A percentile compares a stretch with the other conserved stretches of the same genome.
These are phyloP conservation scores for Ophonus ardosiacus DNA, from an alignment of 2,888 invertebrate genomes.

Conservation along the genomic window DNA sequence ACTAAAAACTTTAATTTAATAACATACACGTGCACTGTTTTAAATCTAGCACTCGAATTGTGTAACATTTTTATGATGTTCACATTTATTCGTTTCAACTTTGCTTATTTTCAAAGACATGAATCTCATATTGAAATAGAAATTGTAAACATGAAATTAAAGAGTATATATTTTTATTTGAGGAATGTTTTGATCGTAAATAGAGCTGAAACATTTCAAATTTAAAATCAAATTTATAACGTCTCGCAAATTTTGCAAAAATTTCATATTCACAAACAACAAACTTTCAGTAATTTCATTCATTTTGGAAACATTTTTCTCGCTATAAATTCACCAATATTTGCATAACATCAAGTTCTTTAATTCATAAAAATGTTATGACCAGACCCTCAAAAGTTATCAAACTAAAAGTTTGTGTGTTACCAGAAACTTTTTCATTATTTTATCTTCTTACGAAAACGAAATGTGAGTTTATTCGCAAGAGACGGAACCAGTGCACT, in stretches of 20 bases:
- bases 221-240: slow-evolving; percentile 40
- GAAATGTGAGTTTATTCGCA: slow-evolving; percentile 32
- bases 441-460: slow-evolving; percentile 53
- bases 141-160: not conserved
- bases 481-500: slow-evolving; percentile 29
- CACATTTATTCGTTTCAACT: not conserved
- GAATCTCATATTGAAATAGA: not conserved
- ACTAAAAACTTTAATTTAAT: not conserved
- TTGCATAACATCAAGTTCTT: slow-evolving; percentile 54
- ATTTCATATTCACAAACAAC: slow-evolving; percentile 46
- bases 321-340: slow-evolving; percentile 51
- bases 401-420: slow-evolving; percentile 49
- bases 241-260: slow-evolving; percentile 41
- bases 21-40: not conserved
- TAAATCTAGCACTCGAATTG: not conserved
- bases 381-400: slow-evolving; percentile 52
- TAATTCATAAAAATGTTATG: slow-evolving; percentile 56
- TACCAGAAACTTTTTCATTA: slow-evolving; percentile 50
- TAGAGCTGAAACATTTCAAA: not conserved
- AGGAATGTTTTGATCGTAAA: not conserved
- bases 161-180: not conserved
- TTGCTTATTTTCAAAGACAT: not conserved
- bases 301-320: slow-evolving; percentile 51
- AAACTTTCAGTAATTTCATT: slow-evolving; percentile 51
- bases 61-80: not conserved